Base-by-base conservation (phyloP, 1,140 invertebrate genomes). In the Luehdorfia chinensis region DNA sequence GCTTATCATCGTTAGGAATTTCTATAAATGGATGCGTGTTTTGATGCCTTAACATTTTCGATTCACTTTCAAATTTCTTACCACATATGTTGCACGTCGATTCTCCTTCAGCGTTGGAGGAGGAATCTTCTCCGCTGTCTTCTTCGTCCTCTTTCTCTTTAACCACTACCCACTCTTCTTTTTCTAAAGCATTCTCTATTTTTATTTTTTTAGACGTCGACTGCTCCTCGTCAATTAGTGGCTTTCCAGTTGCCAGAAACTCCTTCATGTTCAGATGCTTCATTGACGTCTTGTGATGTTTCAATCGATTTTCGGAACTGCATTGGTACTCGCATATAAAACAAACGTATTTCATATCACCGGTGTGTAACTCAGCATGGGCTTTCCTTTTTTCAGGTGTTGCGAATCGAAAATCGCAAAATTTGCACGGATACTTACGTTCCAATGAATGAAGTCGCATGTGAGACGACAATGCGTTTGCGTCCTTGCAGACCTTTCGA, bases 271-370 rank as follows among this genome's bases (percentile, higher is more conserved):
- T 79, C 1, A 54, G 46, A 59, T 86, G 83, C 58, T 83, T 86
- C n/a, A 66, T 9, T 0, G 77, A 78, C 31, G 56, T 47, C 49
- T 86, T 86, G 27, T 86, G 83, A 8, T 66, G 64, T 47, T 75
- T 66, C 23, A 84, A 50, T 11, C 83, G 59, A 28, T 84, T 80
- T 32, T 79, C 76, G 0, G 83, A 84, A 43, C 68, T 83, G 23
- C 83, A 84, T 41, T 75, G 71, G 43, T 86, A 86, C 48, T 86
- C 83, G 30, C 83, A 86, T 16, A 86, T 84, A 16, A 86, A 86
- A 56, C 83, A 86, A 0, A 86, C 83, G 41, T 75, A 86, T 48
- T 80, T 84, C 73, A 84, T 78, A 43, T 80, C 79, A 2, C 83
- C 83, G 0, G 79, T 86, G 27, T 86, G 83, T 15, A 86, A 50